A percentile compares a stretch with the other conserved stretches of the same genome.
Conservation (phyloP, 1,140 invertebrate species). For the Apolygus lucorum region DNA sequence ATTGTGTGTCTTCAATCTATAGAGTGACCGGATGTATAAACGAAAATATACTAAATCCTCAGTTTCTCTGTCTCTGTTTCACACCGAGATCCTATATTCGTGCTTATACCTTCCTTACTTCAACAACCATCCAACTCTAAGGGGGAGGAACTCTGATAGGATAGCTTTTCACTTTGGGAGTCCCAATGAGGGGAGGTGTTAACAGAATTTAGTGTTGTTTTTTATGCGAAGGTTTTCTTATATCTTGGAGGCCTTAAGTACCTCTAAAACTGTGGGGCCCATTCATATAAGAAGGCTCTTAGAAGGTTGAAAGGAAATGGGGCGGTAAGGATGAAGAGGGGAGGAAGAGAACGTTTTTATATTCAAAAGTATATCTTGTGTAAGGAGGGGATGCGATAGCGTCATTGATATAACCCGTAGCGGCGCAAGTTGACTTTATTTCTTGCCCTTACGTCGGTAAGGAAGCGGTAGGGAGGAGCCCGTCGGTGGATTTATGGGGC, state of each 20-base stretch:
- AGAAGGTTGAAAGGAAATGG: neutral
- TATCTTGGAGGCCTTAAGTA: neutral
- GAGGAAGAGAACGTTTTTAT: slow-evolving; percentile 3
- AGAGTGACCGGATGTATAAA: too few species aligned
- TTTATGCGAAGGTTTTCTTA: neutral
- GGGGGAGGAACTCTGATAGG: neutral
- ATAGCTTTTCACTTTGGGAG: neutral
- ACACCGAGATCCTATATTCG: too few species aligned
- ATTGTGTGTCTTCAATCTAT: too few species aligned
- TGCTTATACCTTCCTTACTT: too few species aligned
- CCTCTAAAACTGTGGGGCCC: neutral
- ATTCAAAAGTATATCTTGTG: slow-evolving; percentile 15
- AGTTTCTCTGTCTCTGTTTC: too few species aligned
- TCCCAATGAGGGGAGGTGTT: neutral
- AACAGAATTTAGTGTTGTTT: slow-evolving; percentile 13
- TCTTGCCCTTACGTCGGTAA: neutral
- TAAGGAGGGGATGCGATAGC: neutral
- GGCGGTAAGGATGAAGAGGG: neutral
- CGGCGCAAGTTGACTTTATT: slow-evolving; percentile 1
- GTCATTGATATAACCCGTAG: slow-evolving; percentile 5
- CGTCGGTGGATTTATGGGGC: neutral
- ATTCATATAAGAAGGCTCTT: slow-evolving; percentile 14
- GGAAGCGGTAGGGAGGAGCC: neutral
- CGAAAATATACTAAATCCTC: too few species aligned
- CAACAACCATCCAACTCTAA: too few species aligned